A percentile compares a stretch with the other conserved stretches of the same genome.
phyloP scores from a whole-genome alignment of 2,113 vertebrate genomes.

The Xyrauchen texanus region DNA sequence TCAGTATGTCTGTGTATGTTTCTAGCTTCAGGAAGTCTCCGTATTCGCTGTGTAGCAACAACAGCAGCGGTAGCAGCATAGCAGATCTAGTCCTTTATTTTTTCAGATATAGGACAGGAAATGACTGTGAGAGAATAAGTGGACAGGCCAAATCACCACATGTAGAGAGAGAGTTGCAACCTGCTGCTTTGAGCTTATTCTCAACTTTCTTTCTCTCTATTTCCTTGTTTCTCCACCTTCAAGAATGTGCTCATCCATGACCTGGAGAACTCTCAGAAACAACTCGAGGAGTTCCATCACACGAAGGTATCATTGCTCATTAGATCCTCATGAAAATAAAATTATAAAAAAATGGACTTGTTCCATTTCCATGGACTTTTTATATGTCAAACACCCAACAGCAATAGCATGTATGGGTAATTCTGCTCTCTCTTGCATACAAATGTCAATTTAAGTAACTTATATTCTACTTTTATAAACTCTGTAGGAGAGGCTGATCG shows the following conservation, averaged over 20 bases:
- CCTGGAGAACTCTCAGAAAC: slow-evolving; percentile 91
- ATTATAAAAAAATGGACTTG: too few species aligned
- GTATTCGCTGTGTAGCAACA: too few species aligned
- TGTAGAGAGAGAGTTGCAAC: neutral
- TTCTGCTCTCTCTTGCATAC: too few species aligned
- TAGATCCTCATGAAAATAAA: neutral
- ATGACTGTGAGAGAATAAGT: neutral
- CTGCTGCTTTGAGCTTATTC: slow-evolving; percentile 2
- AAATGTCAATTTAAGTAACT: too few species aligned
- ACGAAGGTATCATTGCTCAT: slow-evolving; percentile 79
- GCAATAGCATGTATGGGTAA: too few species aligned
- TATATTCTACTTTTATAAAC: neutral
- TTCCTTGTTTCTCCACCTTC: slow-evolving; percentile 35
- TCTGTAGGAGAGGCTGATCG: slow-evolving; percentile 86
- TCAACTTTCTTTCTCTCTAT: neutral
- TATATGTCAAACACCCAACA: too few species aligned
- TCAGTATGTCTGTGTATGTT: too few species aligned
- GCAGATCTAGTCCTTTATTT: neutral
- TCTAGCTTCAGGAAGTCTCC: too few species aligned
- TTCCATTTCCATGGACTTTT: too few species aligned
- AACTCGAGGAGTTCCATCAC: slow-evolving; percentile 90
- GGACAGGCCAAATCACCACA: slow-evolving; percentile 18
- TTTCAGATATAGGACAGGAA: slow-evolving; percentile 10
- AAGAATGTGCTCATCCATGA: slow-evolving; percentile 93
- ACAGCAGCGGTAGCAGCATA: too few species aligned